Conservation (phyloP, 2,888 invertebrate species). For the Mellilla xanthometata region DNA sequence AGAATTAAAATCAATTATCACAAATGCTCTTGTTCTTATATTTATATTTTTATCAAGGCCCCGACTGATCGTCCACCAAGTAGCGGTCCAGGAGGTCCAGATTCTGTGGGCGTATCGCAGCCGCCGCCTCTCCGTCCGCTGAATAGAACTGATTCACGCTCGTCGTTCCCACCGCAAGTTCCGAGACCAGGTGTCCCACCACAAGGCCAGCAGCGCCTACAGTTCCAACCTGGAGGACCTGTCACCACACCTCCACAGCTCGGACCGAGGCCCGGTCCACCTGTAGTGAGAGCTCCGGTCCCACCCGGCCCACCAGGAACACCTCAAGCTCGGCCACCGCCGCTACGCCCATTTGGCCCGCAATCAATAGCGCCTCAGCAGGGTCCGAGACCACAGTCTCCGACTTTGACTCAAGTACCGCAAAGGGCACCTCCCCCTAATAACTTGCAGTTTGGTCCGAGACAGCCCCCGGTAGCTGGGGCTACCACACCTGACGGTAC, state of each 20-base stretch:
- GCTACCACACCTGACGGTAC: slow-evolving; percentile 63
- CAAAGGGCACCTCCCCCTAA: slow-evolving; percentile 74
- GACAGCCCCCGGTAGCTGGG: slow-evolving; percentile 60
- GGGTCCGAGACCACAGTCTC: slow-evolving; percentile 60
- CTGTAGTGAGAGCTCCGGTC: slow-evolving; percentile 52
- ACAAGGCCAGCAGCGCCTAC: slow-evolving; percentile 59
- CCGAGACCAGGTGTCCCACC: slow-evolving; percentile 54
- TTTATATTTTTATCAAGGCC: slow-evolving; percentile 53
- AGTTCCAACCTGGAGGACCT: slow-evolving; percentile 73
- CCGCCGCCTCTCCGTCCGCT: slow-evolving; percentile 61
- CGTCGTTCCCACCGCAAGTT: slow-evolving; percentile 57
- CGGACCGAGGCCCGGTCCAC: slow-evolving; percentile 57
- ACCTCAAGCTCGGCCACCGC: slow-evolving; percentile 58
- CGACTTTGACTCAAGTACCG: slow-evolving; percentile 50
- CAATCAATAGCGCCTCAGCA: slow-evolving; percentile 63
- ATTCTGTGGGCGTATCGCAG: slow-evolving; percentile 47
- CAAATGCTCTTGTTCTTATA: too few species aligned
- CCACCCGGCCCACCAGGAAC: slow-evolving; percentile 52
- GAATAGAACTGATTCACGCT: slow-evolving; percentile 65
- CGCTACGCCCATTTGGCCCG: slow-evolving; percentile 60
- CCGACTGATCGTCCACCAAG: slow-evolving; percentile 62
- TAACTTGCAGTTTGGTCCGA: slow-evolving; percentile 74
- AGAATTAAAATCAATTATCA: not conserved
- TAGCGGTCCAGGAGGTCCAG: slow-evolving; percentile 49
- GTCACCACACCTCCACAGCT: slow-evolving; percentile 61